Conservation (phyloP, 1,140 invertebrate species). For the Coenobita brevimanus region DNA sequence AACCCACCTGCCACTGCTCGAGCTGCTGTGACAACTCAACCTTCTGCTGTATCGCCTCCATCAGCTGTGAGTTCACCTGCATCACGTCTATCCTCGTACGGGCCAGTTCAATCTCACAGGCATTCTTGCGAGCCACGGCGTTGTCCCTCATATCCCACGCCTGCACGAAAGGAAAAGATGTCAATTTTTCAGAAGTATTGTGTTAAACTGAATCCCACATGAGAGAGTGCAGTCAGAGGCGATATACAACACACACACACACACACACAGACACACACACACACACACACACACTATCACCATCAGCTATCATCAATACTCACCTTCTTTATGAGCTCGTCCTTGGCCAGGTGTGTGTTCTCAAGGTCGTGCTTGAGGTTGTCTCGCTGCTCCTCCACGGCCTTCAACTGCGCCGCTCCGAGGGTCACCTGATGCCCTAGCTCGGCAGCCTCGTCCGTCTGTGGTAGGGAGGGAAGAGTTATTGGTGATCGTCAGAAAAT, state of each 20-base stretch:
- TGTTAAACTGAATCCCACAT: no score
- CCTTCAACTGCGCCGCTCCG: constrained; percentile 86
- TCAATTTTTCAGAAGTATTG: no score
- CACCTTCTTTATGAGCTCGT: constrained; percentile 85
- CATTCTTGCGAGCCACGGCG: constrained; percentile 89
- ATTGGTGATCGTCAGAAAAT: neutral
- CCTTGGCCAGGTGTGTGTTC: constrained; percentile 76
- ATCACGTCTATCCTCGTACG: constrained; percentile 91
- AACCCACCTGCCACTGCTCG: constrained; percentile 93
- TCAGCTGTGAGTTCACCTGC: constrained; percentile 93
- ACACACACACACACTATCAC: neutral
- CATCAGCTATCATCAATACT: neutral
- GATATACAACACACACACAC: no score
- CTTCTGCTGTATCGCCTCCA: constrained; percentile 96
- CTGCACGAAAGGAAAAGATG: constrained; percentile 72
- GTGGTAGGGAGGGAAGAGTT: neutral
- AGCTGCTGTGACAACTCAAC: constrained; percentile 94
- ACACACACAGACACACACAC: neutral
- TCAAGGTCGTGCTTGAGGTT: constrained; percentile 79
- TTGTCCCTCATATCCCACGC: constrained; percentile 89
- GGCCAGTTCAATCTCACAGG: constrained; percentile 89
- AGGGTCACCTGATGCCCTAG: constrained; percentile 76
- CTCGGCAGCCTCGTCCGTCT: constrained; percentile 61
- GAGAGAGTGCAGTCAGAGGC: no score
- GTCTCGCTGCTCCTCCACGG: constrained; percentile 87